These are phyloP conservation scores for Hylyphantes graminicola DNA, from an alignment of 1,140 invertebrate genomes.

Conservation along the genomic window DNA sequence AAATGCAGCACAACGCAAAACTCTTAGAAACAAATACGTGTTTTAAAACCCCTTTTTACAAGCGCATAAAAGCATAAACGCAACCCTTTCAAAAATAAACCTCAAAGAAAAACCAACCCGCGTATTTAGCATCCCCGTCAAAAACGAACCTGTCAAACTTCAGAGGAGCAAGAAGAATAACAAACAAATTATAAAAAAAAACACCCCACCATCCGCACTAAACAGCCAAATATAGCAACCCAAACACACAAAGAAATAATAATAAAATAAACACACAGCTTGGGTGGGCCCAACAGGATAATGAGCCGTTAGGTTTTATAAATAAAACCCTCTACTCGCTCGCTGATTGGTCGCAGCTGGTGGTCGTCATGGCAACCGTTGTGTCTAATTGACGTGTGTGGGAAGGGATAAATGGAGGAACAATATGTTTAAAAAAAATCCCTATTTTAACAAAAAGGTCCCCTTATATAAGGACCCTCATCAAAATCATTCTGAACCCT, in stretches of 20 bases:
- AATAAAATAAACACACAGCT: constrained; percentile 49
- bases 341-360: constrained; percentile 60
- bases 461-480: constrained; percentile 21
- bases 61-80: background rate
- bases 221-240: constrained; percentile 56
- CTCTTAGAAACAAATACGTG: too few relatives aligned
- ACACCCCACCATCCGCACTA: constrained; percentile 3
- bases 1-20: too few relatives aligned
- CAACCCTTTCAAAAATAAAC: background rate
- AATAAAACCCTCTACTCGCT: constrained; percentile 58
- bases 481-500: background rate
- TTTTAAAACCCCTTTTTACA: background rate
- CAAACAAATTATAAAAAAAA: too few relatives aligned
- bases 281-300: constrained; percentile 57
- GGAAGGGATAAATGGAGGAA: constrained; percentile 31
- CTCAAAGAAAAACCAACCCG: background rate
- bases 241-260: constrained; percentile 40
- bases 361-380: constrained; percentile 52
- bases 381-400: constrained; percentile 61
- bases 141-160: constrained; percentile 14
- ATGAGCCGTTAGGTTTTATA: constrained; percentile 61
- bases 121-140: constrained; percentile 30
- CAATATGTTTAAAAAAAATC: background rate
- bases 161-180: constrained; percentile 2
- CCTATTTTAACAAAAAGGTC: background rate